Conservation (phyloP, 2,797 vertebrate genomes). For the Channa striata region DNA sequence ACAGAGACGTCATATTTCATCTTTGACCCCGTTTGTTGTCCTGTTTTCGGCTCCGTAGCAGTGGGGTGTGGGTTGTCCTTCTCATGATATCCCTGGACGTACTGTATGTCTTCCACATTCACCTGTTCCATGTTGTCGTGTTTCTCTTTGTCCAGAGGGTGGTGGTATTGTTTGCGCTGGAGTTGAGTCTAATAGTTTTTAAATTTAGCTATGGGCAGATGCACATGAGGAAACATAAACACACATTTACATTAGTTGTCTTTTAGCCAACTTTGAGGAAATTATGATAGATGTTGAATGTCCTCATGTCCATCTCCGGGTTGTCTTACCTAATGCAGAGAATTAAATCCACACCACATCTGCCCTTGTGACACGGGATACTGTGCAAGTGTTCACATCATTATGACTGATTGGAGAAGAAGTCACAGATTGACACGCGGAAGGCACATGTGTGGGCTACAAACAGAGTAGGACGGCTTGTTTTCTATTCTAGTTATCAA, state of each 20-base stretch:
- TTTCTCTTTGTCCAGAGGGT: slow-evolving; percentile 40
- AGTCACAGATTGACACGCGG: slow-evolving; percentile 41
- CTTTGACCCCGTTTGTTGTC: no score
- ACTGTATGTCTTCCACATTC: background rate
- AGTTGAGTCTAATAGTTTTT: background rate
- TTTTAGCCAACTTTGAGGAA: background rate
- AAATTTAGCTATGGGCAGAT: slow-evolving; percentile 11
- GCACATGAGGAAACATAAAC: background rate
- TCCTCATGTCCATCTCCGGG: background rate
- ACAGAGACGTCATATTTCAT: no score
- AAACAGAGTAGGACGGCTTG: slow-evolving; percentile 51
- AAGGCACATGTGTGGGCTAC: slow-evolving; percentile 57
- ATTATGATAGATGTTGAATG: background rate
- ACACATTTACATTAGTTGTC: background rate
- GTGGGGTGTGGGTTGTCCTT: background rate
- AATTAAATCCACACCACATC: background rate
- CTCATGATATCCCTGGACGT: background rate
- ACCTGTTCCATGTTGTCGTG: slow-evolving; percentile 16
- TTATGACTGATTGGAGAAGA: slow-evolving; percentile 44
- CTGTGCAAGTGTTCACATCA: background rate
- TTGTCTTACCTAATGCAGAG: background rate
- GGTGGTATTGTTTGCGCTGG: slow-evolving; percentile 59
- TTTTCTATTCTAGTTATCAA: slow-evolving; percentile 57
- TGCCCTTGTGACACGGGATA: background rate
- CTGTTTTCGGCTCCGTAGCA: no score